Evolutionary conservation across 1,140 invertebrate genomes (phyloP).

Genomic region (Colletes latitarsis): DNA sequence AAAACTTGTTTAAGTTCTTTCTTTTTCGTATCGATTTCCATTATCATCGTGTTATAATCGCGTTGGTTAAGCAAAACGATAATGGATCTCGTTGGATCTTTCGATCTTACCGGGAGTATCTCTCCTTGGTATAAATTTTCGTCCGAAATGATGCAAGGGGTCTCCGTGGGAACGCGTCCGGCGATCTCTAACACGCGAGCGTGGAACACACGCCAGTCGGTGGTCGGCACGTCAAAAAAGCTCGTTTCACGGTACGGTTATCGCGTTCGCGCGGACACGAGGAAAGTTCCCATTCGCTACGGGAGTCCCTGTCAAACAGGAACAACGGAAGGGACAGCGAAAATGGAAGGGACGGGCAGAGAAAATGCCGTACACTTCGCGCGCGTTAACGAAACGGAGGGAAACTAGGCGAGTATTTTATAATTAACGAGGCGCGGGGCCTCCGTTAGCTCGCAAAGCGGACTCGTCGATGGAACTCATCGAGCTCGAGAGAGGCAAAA

Average conservation of each 20-base stretch:
- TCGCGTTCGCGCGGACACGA: background rate
- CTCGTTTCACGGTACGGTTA: slow-evolving; percentile 33
- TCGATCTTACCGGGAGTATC: no score
- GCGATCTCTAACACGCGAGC: no score
- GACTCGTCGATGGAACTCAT: background rate
- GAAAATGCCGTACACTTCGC: no score
- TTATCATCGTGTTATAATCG: no score
- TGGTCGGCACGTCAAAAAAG: slow-evolving; percentile 7
- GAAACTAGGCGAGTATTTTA: background rate
- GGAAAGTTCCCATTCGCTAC: background rate
- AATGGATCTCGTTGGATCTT: no score
- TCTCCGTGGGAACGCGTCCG: no score
- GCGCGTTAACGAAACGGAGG: background rate
- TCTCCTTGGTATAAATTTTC: no score
- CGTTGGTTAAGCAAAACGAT: no score
- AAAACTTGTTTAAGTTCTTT: no score
- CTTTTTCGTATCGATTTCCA: no score
- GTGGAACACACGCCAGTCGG: background rate
- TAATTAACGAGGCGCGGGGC: background rate
- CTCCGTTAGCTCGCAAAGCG: background rate
- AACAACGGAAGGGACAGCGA: background rate
- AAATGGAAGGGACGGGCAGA: no score
- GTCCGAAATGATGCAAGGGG: no score
- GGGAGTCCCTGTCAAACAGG: background rate
- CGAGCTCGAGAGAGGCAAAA: background rate